phyloP scores from a whole-genome alignment of 2,113 vertebrate genomes.

The Muscicapa adusta region DNA sequence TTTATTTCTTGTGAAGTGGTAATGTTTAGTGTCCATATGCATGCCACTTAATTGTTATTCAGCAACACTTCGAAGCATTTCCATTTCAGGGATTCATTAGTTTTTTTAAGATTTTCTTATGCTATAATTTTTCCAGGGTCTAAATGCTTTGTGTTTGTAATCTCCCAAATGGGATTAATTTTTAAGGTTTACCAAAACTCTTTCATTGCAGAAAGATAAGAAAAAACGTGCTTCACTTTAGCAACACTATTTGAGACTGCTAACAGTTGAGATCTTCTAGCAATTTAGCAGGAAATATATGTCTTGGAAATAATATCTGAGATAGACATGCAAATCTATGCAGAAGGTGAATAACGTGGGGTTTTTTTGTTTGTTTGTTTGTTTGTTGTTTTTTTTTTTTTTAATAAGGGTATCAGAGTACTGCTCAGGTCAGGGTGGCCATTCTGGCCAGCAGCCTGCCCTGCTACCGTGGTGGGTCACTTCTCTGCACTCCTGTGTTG shows the following conservation, averaged over 20 bases:
- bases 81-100: not conserved
- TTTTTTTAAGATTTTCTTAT: not conserved
- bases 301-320: not conserved
- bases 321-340: not conserved
- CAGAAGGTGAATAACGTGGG: not conserved
- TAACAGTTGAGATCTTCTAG: not conserved
- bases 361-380: not conserved
- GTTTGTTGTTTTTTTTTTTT: accelerated
- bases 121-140: not conserved
- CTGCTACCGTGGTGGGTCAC: accelerated
- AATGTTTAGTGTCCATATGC: not conserved
- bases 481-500: not conserved
- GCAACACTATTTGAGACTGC: not conserved
- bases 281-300: not conserved
- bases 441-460: not conserved
- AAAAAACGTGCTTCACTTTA: not conserved
- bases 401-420: accelerated
- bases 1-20: not conserved
- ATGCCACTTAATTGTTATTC: not conserved
- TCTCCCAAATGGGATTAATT: not conserved
- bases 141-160: not conserved
- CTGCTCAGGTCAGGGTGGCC: accelerated
- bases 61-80: not conserved
- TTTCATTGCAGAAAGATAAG: not conserved
- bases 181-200: not conserved